phyloP scores from a whole-genome alignment of 2,888 invertebrate species.

The Strigamia transsilvanica region DNA sequence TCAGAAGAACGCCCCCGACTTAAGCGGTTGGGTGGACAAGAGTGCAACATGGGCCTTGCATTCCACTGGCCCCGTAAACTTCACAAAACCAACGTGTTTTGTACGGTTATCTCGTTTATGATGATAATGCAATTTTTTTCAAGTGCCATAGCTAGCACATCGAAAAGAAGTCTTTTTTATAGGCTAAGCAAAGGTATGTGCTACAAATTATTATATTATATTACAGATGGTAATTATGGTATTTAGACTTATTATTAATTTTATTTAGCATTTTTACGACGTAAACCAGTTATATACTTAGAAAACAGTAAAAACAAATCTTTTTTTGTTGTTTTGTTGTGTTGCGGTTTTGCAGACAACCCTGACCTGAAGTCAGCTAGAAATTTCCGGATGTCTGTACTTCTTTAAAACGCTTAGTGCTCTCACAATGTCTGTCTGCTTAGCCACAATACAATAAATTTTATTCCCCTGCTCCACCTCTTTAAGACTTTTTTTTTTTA shows the following conservation, averaged over 20 bases:
- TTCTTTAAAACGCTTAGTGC: background rate
- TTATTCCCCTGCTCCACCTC: background rate
- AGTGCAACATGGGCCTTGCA: constrained; percentile 37
- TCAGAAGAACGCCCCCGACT: constrained; percentile 33
- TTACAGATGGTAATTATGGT: too few relatives aligned
- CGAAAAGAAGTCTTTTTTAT: constrained; percentile 4
- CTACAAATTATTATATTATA: background rate
- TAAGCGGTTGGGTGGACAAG: constrained; percentile 12
- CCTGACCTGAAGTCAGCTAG: constrained; percentile 13
- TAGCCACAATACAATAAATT: constrained; percentile 23
- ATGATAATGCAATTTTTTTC: background rate
- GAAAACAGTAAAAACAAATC: background rate
- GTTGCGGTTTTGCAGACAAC: constrained; percentile 5
- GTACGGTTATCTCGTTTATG: background rate
- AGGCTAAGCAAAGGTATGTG: background rate
- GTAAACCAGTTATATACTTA: background rate
- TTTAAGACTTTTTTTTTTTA: background rate
- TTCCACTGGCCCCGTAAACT: constrained; percentile 37
- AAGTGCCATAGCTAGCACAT: background rate
- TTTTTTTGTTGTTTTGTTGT: background rate
- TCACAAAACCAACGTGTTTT: background rate
- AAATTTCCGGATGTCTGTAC: constrained; percentile 37
- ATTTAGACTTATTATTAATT: too few relatives aligned
- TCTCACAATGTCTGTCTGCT: constrained; percentile 23
- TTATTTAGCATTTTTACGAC: background rate